Evolutionary conservation across 2,113 vertebrate genomes (phyloP).

Genomic region (Saguinus imperator): DNA sequence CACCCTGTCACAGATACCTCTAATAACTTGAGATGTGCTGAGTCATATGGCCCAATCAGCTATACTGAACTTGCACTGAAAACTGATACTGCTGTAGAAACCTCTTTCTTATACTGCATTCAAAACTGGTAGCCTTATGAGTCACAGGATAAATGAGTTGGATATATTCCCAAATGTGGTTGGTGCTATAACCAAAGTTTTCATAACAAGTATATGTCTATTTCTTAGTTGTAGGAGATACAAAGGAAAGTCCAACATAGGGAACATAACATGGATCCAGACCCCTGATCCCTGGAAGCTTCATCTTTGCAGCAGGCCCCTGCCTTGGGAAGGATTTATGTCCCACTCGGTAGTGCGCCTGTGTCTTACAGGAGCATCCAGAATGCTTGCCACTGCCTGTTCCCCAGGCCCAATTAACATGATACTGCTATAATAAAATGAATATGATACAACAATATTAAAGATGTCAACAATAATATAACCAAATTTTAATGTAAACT

Average conservation of each 20-base stretch:
- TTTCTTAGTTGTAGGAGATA: background rate
- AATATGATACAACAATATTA: background rate
- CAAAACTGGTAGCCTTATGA: background rate
- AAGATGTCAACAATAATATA: background rate
- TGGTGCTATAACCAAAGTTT: constrained; percentile 14
- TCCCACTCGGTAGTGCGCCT: background rate
- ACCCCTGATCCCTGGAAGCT: background rate
- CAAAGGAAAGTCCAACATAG: background rate
- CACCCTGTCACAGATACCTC: constrained; percentile 42
- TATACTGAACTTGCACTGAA: constrained; percentile 13
- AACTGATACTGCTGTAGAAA: constrained; percentile 29
- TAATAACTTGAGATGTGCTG: constrained; percentile 44
- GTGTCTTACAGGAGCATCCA: background rate
- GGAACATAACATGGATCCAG: background rate
- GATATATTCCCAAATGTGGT: background rate
- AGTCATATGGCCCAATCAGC: constrained; percentile 13
- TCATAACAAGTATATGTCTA: background rate
- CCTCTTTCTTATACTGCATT: background rate
- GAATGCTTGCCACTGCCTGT: background rate
- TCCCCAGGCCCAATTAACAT: background rate
- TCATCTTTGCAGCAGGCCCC: background rate
- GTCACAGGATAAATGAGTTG: constrained; percentile 7
- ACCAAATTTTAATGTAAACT: constrained; percentile 27
- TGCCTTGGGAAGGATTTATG: background rate
- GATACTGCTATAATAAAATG: background rate